Conservation (phyloP, 2,888 invertebrate genomes). For the Macroteleia sp. region DNA sequence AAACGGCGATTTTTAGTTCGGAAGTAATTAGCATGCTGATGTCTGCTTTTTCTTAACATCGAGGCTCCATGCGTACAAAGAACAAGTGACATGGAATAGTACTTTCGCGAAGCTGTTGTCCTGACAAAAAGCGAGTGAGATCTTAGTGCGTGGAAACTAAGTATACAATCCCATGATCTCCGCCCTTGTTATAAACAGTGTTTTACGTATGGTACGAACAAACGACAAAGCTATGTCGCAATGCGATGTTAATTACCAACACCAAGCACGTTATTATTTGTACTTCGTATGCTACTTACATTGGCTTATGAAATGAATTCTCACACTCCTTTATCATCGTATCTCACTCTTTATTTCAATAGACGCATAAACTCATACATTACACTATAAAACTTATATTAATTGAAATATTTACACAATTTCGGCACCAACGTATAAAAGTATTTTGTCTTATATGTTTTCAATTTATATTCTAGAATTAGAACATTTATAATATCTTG, state of each 20-base stretch:
- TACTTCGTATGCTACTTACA: conserved; percentile 65
- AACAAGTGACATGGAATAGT: conserved; percentile 53
- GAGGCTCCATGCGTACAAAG: no score
- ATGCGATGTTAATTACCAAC: conserved; percentile 79
- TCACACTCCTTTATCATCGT: conserved; percentile 76
- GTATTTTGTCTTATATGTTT: background rate
- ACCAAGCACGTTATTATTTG: conserved; percentile 74
- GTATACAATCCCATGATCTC: conserved; percentile 75
- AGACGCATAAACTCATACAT: conserved; percentile 70
- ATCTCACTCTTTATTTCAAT: conserved; percentile 76
- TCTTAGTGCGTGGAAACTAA: conserved; percentile 75
- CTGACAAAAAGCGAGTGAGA: conserved; percentile 61
- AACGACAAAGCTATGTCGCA: conserved; percentile 71
- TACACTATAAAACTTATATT: conserved; percentile 74
- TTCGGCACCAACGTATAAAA: background rate
- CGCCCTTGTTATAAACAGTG: conserved; percentile 67
- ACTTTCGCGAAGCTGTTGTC: conserved; percentile 58
- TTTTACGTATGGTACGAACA: conserved; percentile 43
- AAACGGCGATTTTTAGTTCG: no score
- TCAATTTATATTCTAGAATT: conserved; percentile 1
- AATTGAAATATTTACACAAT: conserved; percentile 73
- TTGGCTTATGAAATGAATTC: conserved; percentile 81
- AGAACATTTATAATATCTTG: background rate
- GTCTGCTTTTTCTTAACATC: no score
- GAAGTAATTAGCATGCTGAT: no score